These are phyloP conservation scores for Euleptes europaea DNA, from an alignment of 2,113 vertebrate species.

Conservation along the genomic window DNA sequence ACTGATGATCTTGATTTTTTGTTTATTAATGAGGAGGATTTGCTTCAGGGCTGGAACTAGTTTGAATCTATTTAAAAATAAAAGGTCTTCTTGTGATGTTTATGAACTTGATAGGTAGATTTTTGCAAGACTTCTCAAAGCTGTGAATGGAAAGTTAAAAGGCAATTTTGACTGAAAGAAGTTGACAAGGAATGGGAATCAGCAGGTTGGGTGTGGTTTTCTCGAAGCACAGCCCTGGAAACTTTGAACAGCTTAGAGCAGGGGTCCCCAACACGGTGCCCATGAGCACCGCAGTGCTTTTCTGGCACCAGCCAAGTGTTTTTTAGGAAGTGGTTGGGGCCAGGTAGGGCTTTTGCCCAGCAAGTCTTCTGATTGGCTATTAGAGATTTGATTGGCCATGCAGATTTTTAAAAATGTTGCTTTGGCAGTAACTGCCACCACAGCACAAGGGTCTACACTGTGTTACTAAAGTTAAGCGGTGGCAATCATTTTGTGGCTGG, in stretches of 20 bases:
- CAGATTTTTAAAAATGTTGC: too few relatives aligned
- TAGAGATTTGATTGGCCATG: too few relatives aligned
- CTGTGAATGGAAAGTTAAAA: not conserved
- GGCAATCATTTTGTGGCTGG: too few relatives aligned
- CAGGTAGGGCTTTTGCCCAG: too few relatives aligned
- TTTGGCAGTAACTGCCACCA: too few relatives aligned
- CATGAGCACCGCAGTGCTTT: too few relatives aligned
- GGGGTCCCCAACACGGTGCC: too few relatives aligned
- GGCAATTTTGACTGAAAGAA: not conserved
- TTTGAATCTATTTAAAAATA: not conserved
- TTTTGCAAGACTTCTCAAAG: slow-evolving; percentile 16
- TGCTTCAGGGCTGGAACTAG: not conserved
- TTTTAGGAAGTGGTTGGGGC: too few relatives aligned
- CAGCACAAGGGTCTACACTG: too few relatives aligned
- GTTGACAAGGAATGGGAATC: not conserved
- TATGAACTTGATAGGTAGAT: not conserved
- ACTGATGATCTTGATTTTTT: not conserved
- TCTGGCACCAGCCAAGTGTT: too few relatives aligned
- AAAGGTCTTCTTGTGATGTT: not conserved
- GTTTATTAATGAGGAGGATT: slow-evolving; percentile 22
- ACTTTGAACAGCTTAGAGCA: not conserved
- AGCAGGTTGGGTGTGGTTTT: not conserved
- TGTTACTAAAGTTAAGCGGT: too few relatives aligned
- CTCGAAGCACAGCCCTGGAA: slow-evolving; percentile 2
- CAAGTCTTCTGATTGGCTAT: too few relatives aligned